Evolutionary conservation across 2,888 invertebrate species (phyloP), one percentile per base, ranked within the genome.

Genomic region (Diadegma fenestrale): DNA sequence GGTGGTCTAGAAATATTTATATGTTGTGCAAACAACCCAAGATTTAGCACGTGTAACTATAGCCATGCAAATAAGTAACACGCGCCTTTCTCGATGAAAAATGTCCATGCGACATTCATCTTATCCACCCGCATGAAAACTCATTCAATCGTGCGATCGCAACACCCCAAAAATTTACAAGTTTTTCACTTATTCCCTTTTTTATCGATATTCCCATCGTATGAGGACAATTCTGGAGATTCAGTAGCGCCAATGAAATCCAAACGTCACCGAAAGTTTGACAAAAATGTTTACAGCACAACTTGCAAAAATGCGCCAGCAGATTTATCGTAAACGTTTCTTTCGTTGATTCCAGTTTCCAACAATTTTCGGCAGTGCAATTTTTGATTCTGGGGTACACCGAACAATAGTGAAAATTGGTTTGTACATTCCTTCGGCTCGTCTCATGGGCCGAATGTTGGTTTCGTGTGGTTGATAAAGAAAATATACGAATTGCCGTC

Each of bases 1-100:
- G 80, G 80, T 84, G 80, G 71, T 84, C 84, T 80, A 80, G 76
- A 84, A 80, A 80, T 69, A 80, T 76, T 84, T 43, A 54, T 58
- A 51, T 71, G 71, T 76, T 64, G 76, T 64, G 76, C 69, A 43
- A 51, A 71, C 61, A 19, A 63, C 14, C 48, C 33, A 22, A 26
- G 30, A 22, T 68, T 68, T 26, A 43, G n/a, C 45, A 43, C 19
- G n/a, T 64, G 33, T 58, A 76, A 19, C 37, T 17, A 37, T 37
- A 45, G n/a, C 51, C 26, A 63, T 19, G 43, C 26, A 30, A 30
- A 75, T 41, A 75, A 45, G 51, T 45, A 33, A 75, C 48, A 19
- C 22, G 37, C 26, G 37, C 22, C 14, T 12, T 51, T 12, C 64
- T 43, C 75, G 26, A 75, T 75, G 75, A 63, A 30, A 41, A 73